Base-by-base conservation (phyloP, 2,888 invertebrate species). In the Luperina testacea region DNA sequence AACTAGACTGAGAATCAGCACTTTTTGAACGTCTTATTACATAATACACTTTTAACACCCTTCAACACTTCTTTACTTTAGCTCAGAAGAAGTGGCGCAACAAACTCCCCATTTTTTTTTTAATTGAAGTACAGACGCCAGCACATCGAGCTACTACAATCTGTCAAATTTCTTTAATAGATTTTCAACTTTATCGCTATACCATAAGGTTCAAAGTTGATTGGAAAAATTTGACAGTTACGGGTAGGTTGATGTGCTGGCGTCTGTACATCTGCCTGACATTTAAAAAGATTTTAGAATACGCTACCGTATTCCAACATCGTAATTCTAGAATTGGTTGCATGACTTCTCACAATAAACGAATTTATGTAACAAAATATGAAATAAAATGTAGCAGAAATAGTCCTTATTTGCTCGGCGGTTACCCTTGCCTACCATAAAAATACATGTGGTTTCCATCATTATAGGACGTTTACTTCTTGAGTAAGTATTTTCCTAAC, bases 401-500 rank as follows among this genome's bases (percentile, higher is more conserved):
- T 73, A 70, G 70, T 63, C 15, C 48, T 51, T 71, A 79, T 65
- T 84, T 73, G 53, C 57, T 70, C 20, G 38, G 57, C 45, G 53
- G n/a, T 74, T 73, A 84, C 73, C 70, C 59, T 57, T 32, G 70
- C 38, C 65, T 61, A 17, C 65, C 70, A 67, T 74, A 84, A 79
- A 84, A 84, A 83, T 73, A 63, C 51, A 78, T 73, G 53, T 72
- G 69, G 79, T 78, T 78, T 78, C 84, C 84, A 45, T 78, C 61
- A 24, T 65, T 79, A 63, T 79, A 71, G 73, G 84, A 57, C 27
- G 70, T 82, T 82, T 65, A 45, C 65, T 63, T 57, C n/a, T 63
- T 57, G 53, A 42, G 24, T 57, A 83, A 65, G 69, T 79, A 79
- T 79, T 57, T 70, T 42, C 70, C 70, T 57, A 70, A 70, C 53